These are phyloP conservation scores for Rhynchotus rufescens DNA, from an alignment of 2,797 vertebrate species.

Conservation along the genomic window DNA sequence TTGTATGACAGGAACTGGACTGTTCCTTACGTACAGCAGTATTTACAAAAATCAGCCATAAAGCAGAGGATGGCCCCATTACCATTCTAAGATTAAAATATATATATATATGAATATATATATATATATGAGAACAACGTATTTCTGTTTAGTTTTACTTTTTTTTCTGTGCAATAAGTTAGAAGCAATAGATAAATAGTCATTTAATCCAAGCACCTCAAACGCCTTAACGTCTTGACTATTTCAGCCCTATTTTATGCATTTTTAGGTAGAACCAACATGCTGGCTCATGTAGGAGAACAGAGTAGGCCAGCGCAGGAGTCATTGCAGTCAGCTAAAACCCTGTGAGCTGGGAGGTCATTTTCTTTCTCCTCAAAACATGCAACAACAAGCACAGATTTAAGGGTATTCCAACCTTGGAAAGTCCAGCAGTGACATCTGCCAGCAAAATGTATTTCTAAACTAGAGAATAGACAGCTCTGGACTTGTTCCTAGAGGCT, in stretches of 20 bases:
- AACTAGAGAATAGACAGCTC: background rate
- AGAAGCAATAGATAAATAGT: background rate
- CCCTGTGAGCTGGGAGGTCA: background rate
- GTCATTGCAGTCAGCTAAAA: background rate
- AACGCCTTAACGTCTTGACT: background rate
- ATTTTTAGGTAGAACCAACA: background rate
- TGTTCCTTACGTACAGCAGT: background rate
- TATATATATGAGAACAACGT: too few species aligned
- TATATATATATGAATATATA: background rate
- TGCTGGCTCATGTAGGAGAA: background rate
- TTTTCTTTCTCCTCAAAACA: background rate
- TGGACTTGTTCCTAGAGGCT: background rate
- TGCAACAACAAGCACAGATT: background rate
- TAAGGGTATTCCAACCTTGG: background rate
- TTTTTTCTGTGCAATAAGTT: background rate
- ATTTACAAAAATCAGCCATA: background rate
- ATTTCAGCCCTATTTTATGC: background rate
- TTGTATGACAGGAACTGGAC: background rate
- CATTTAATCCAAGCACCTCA: background rate
- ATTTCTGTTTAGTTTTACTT: too few species aligned
- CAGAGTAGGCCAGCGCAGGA: background rate
- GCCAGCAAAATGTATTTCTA: slow-evolving; percentile 18
- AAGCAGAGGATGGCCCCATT: background rate
- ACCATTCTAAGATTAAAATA: background rate
- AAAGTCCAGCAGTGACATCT: slow-evolving; percentile 14